Conservation (phyloP, 2,113 vertebrate species). For the Cottus gobio region DNA sequence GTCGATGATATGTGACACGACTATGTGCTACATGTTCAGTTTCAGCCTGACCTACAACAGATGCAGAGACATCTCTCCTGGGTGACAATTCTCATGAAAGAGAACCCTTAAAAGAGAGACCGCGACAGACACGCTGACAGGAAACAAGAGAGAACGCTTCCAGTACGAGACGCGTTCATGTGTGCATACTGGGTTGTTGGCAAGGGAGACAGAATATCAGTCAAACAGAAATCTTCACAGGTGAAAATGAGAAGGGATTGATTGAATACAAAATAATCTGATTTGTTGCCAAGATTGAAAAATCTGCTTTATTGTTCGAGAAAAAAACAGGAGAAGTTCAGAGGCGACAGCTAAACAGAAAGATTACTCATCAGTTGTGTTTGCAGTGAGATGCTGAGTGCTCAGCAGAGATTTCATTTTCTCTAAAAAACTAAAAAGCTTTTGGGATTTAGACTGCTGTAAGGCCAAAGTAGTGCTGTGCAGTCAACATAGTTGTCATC, state of each 20-base stretch:
- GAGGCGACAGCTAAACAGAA: slow-evolving; percentile 19
- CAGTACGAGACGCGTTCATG: slow-evolving; percentile 3
- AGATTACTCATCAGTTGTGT: slow-evolving; percentile 11
- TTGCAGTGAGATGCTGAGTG: slow-evolving; percentile 21
- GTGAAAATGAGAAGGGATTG: background rate
- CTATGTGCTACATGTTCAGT: slow-evolving; percentile 2
- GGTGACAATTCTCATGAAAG: slow-evolving; percentile 9
- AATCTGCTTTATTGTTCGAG: slow-evolving; percentile 19
- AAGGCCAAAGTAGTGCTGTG: background rate
- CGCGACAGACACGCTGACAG: slow-evolving; percentile 11
- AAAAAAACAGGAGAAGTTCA: background rate
- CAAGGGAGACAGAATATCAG: slow-evolving; percentile 20
- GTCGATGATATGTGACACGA: slow-evolving; percentile 22
- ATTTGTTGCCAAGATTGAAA: slow-evolving; percentile 4
- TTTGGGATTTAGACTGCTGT: background rate
- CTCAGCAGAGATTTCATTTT: slow-evolving; percentile 24
- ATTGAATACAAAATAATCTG: slow-evolving; percentile 10
- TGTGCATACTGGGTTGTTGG: background rate
- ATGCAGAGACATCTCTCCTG: slow-evolving; percentile 21
- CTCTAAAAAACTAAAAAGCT: background rate
- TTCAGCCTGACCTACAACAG: slow-evolving; percentile 35
- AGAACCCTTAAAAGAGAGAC: slow-evolving; percentile 26
- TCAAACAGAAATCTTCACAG: background rate
- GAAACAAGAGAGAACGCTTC: slow-evolving; percentile 12
- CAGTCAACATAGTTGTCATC: slow-evolving; percentile 14